Base-by-base conservation (phyloP, 2,113 vertebrate genomes). In the Ornithorhynchus anatinus region DNA sequence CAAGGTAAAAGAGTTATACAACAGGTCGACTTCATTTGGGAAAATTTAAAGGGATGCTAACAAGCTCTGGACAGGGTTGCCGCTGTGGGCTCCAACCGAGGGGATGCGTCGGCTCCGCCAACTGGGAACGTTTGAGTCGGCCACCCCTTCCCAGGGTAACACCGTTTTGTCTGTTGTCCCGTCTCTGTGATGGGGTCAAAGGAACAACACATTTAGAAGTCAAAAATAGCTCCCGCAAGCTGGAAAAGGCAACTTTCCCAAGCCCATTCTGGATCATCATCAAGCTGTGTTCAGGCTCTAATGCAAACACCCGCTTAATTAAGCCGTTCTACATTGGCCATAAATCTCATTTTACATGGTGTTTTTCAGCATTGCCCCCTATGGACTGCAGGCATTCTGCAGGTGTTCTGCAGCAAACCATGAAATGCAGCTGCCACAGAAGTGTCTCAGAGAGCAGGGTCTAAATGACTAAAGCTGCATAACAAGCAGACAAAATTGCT, bases 321-420 rank as follows among this genome's bases (percentile, higher is more conserved):
- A 72, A 57, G 31, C 36, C 50, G 22, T 25, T 70, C 59, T 6
- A 0, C 44, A 25, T 32, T 27, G 39, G 38, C 19, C 60, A 16
- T 54, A 61, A 81, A 44, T 63, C 40, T 8, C 0, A 1, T 16
- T 39, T 29, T 16, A 25, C 37, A 2, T 0, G 38, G 11, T 22
- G 2, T 80, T 77, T 64, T 61, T 15, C 29, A 51, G 67, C 48
- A 20, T 32, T 37, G 70, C 56, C 44, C 63, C 61, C 40, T 0
- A 32, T 13, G 27, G 75, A 43, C 47, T 58, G 67, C 74, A 10
- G 59, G 35, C 53, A 68, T 69, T 56, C 60, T 72, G 84, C 86
- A 88, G 85, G 86, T 86, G 79, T 75, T 86, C 75, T 80, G 76
- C 81, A 80, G 62, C 29, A 77, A 83, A 66, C 69, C 68, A 27